Evolutionary conservation across 2,888 invertebrate genomes (phyloP), one percentile per base, ranked within the genome.

Genomic region (Apamea monoglypha): DNA sequence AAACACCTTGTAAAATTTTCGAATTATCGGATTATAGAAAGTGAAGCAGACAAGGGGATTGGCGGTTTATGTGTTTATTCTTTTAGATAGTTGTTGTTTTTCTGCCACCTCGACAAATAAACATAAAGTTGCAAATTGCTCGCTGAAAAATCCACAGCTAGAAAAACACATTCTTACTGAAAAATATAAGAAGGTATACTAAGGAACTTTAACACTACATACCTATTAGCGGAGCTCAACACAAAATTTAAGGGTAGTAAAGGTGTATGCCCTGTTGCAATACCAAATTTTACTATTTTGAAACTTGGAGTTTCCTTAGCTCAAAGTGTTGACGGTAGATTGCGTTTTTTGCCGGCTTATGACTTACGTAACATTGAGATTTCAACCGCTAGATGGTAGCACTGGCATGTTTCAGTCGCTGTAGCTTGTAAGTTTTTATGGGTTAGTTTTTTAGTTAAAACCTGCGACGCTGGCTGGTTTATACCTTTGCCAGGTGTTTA

Each of bases 381-480:
- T 80, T 44, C 12, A 21, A 16, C n/a, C 18, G n/a, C 50, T 70
- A 70, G 78, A 80, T 80, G 69, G 80, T 21, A 36, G 25, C 47
- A 25, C 78, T 14, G 12, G 1, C 18, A 25, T 47, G 44, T 16
- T 56, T 76, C 14, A 56, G 29, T 12, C 5, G 10, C n/a, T 59
- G 16, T n/a, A 10, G 16, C 32, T 29, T 14, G 5, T 25, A 61
- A 16, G n/a, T 63, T 25, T 40, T 40, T 50, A 29, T 63, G 21
- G 10, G 8, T 36, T 25, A 40, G 12, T 18, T 53, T 4, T 40
- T 47, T 8, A 14, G 29, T 7, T 32, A n/a, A 36, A n/a, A 73
- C 18, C 21, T 36, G 36, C 8, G 14, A 8, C 0, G 7, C 18
- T 32, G 10, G 16, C 10, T 73, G 40, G 29, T 29, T 72, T 72